Base-by-base conservation (phyloP, 2,888 invertebrate species). In the Dasypolia templi region DNA sequence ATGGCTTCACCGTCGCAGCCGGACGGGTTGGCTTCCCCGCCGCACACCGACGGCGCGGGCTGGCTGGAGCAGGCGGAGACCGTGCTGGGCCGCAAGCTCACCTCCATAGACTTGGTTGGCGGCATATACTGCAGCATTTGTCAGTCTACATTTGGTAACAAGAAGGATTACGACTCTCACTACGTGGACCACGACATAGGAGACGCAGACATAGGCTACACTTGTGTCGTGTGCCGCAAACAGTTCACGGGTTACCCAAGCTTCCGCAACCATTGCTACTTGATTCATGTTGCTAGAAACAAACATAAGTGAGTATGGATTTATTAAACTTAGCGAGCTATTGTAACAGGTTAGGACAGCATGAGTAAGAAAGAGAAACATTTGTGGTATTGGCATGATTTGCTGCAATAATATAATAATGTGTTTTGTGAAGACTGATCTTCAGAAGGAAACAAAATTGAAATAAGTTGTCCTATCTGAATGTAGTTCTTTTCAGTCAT, bases 201-300 rank as follows among this genome's bases (percentile, higher is more conserved):
- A 35, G 86, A 76, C 14, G 81, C 86, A 26, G 91, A 91, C 6
- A 92, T 94, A 58, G 92, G 96, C 32, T 97, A 97, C 90, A 97
- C 97, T 12, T 97, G 97, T 89, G 96, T 97, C 12, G 94, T 94
- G 78, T 97, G 97, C 89, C 93, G 93, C 84, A 96, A 96, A 85
- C 95, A 96, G 78, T 94, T 96, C 78, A 91, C 93, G 51, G 95
- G 95, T 70, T 97, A 97, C 89, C 94, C 96, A 3, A 96, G 96
- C 73, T 97, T 97, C 91, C 94, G 97, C 71, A 97, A 96, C 44
- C 97, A 97, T 90, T 97, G 97, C 91, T 97, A 97, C 89, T 89
- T 89, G 64, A 91, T 92, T 19, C 97, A 97, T 89, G 96, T 97
- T 58, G 94, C 94, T 32, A 97, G 96, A 88, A 94, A 96, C 70